These are phyloP conservation scores for Trissolcus brochymenae DNA, from an alignment of 2,888 invertebrate species.

Conservation along the genomic window DNA sequence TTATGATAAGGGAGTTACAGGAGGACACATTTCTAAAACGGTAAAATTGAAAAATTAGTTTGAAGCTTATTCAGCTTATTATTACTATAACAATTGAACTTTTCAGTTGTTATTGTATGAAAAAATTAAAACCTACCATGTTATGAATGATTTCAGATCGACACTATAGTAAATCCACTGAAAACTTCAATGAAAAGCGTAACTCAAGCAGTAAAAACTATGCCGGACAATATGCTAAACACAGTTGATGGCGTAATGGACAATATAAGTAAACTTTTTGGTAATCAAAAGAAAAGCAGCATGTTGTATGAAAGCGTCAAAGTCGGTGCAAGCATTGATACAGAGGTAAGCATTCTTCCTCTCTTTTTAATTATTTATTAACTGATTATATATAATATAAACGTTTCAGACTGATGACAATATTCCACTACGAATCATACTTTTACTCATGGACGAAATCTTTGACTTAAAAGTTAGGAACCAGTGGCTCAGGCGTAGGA, in stretches of 20 bases:
- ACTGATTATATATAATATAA: background rate
- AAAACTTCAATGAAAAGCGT: constrained; percentile 88
- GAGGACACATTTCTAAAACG: constrained; percentile 80
- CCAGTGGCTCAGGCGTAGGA: constrained; percentile 87
- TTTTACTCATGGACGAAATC: constrained; percentile 89
- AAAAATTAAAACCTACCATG: background rate
- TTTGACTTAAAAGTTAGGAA: constrained; percentile 89
- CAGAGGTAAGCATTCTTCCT: constrained; percentile 74
- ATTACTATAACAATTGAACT: background rate
- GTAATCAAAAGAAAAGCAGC: constrained; percentile 76
- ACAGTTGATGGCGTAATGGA: constrained; percentile 91
- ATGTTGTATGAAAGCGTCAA: constrained; percentile 77
- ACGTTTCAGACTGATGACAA: constrained; percentile 81
- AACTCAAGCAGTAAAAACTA: constrained; percentile 86
- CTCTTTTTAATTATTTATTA: background rate
- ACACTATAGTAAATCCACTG: constrained; percentile 87
- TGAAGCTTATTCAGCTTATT: background rate
- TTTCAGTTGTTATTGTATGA: too few relatives aligned
- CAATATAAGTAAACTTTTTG: constrained; percentile 86
- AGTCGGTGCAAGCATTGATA: constrained; percentile 78
- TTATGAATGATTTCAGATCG: constrained; percentile 77
- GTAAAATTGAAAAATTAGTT: constrained; percentile 70
- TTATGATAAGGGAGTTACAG: constrained; percentile 81
- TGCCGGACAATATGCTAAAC: constrained; percentile 91
- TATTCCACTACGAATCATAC: constrained; percentile 87